A percentile compares a stretch with the other conserved stretches of the same genome.
phyloP scores from a whole-genome alignment of 2,797 vertebrate genomes.

The Catostomus latipinnis region DNA sequence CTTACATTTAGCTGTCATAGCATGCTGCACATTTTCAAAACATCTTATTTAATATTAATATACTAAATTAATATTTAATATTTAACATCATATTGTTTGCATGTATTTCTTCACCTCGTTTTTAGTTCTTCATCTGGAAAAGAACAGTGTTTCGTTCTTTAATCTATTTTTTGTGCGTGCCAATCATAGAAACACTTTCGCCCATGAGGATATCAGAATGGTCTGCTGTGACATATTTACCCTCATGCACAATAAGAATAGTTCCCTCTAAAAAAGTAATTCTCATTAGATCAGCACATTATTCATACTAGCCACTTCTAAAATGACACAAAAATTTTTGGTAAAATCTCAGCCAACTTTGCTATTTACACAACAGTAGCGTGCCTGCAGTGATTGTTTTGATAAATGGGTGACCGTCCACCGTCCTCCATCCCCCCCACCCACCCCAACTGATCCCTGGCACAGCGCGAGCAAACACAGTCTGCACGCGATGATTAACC shows the following conservation, averaged over 20 bases:
- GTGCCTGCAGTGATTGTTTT: constrained; percentile 78
- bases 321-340: background rate
- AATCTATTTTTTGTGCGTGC: background rate
- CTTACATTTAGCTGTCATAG: no score
- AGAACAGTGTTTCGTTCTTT: background rate
- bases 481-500: constrained; percentile 88
- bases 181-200: background rate
- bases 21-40: background rate
- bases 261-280: background rate
- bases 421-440: constrained; percentile 71
- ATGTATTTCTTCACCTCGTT: background rate
- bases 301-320: constrained; percentile 15
- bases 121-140: background rate
- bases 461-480: constrained; percentile 82
- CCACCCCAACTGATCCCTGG: constrained; percentile 76
- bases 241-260: background rate
- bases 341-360: constrained; percentile 20
- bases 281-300: constrained; percentile 12
- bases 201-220: background rate
- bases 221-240: background rate
- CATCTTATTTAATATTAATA: no score
- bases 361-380: constrained; percentile 64
- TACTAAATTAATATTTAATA: no score
- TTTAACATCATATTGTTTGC: background rate
- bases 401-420: constrained; percentile 69